phyloP scores from a whole-genome alignment of 2,888 invertebrate genomes.

The Noctua janthina region DNA sequence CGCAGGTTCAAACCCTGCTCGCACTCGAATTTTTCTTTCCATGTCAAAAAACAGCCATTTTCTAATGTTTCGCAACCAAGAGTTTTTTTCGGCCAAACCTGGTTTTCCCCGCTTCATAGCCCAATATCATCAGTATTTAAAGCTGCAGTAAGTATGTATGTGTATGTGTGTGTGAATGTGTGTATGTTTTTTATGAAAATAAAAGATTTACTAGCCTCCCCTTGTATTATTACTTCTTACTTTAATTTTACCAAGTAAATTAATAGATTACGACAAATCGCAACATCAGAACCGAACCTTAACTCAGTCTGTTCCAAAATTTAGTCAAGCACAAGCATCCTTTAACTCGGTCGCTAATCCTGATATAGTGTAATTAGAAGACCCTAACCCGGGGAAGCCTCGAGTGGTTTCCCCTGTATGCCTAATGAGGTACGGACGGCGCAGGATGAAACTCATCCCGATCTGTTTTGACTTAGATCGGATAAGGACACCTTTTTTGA shows the following conservation, averaged over 20 bases:
- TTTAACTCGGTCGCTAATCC: conserved; percentile 62
- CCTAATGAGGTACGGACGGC: conserved; percentile 69
- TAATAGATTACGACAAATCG: neutral
- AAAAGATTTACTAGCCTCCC: neutral
- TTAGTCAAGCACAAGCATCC: conserved; percentile 55
- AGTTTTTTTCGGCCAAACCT: neutral
- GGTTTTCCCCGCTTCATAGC: neutral
- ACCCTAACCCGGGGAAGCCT: conserved; percentile 45
- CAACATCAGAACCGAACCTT: conserved; percentile 31
- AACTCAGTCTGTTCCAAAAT: conserved; percentile 46
- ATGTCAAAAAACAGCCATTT: too few species aligned
- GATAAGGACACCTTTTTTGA: conserved; percentile 8
- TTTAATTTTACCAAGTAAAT: neutral
- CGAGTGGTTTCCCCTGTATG: conserved; percentile 73
- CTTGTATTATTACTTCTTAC: too few species aligned
- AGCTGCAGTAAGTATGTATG: neutral
- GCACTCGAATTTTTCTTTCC: too few species aligned
- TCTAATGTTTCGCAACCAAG: neutral
- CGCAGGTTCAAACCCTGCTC: too few species aligned
- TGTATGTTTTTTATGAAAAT: too few species aligned
- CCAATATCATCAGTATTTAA: neutral
- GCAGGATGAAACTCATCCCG: conserved; percentile 8
- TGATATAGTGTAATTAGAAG: conserved; percentile 69
- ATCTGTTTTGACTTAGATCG: conserved; percentile 34
- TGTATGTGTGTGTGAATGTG: too few species aligned